Evolutionary conservation across 2,888 invertebrate species (phyloP), one percentile per base, ranked within the genome.

Genomic region (Chorisops tibialis): DNA sequence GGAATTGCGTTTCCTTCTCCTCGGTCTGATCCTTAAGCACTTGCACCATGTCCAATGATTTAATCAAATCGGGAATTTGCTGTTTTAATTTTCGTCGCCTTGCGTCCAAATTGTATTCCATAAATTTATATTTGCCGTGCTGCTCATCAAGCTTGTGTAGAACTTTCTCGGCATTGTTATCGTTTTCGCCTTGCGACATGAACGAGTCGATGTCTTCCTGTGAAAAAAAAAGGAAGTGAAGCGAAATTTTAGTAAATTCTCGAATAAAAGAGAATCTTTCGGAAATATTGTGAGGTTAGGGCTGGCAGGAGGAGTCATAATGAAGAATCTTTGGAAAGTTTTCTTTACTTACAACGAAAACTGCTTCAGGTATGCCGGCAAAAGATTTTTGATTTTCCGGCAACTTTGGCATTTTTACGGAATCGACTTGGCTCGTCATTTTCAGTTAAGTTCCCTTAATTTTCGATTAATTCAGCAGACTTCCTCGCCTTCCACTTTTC

Each of bases 71-170:
- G n/a, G 96, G 96, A 68, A 98, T 91, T 81, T 97, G 96, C 62
- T 86, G 86, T 71, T 91, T 89, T 63, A 98, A 81, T 77, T 94
- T 86, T 71, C 89, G 86, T 68, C 92, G 88, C 70, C 95, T 93
- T 12, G 92, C 88, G 59, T 87, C 83, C 67, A 98, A 82, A 77
- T 94, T 96, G 70, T 87, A 88, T 79, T 98, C 97, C 93, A 98
- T 95, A 75, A 94, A 93, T 80, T 96, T 96, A 77, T 97, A 97
- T 82, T 97, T 96, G 64, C 89, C 89, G 80, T 96, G 94, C 74
- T 91, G 91, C 74, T 96, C 96, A 75, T 98, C 96, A 63, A 97
- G 80, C 71, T 83, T 85, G 71, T 88, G 88, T 58, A 97, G 79
- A 14, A 95, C 95, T 74, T 87, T 86, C 70, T 96, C 94, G 2